Conservation (phyloP, 2,888 invertebrate species). For the Meloe dianella region DNA sequence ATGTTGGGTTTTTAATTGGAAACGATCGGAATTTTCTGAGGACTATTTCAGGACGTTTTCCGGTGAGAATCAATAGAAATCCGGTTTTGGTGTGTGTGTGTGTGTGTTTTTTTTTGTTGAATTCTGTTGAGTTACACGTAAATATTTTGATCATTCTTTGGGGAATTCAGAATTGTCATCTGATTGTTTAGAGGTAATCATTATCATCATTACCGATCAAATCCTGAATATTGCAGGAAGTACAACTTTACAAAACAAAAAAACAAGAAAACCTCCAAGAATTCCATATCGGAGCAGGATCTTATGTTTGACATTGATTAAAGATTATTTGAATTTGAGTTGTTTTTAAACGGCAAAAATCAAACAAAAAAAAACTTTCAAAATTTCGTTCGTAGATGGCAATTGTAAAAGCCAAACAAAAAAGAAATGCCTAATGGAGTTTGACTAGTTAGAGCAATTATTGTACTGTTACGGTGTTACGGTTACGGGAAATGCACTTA, state of each 20-base stretch:
- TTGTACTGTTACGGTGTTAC: slow-evolving; percentile 13
- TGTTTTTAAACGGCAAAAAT: neutral
- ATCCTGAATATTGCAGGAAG: neutral
- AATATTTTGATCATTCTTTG: neutral
- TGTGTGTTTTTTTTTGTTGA: too few relatives aligned
- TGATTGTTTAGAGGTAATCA: neutral
- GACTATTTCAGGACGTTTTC: neutral
- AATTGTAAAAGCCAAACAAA: too few relatives aligned
- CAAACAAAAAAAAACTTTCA: neutral
- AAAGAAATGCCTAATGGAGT: neutral
- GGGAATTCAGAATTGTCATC: neutral
- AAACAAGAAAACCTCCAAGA: neutral
- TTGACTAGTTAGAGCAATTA: neutral
- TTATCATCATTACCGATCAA: slow-evolving; percentile 2
- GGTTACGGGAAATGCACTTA: slow-evolving; percentile 10
- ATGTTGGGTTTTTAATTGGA: neutral
- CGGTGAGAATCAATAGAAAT: neutral
- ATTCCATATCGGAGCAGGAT: neutral
- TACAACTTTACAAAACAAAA: neutral
- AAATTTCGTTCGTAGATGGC: neutral
- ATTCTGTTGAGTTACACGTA: neutral
- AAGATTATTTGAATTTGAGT: neutral
- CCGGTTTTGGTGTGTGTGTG: neutral
- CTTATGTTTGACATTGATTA: neutral
- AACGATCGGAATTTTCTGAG: neutral